A percentile compares a stretch with the other conserved stretches of the same genome.
Conservation (phyloP, 2,113 vertebrate species). For the Recurvirostra avosetta region DNA sequence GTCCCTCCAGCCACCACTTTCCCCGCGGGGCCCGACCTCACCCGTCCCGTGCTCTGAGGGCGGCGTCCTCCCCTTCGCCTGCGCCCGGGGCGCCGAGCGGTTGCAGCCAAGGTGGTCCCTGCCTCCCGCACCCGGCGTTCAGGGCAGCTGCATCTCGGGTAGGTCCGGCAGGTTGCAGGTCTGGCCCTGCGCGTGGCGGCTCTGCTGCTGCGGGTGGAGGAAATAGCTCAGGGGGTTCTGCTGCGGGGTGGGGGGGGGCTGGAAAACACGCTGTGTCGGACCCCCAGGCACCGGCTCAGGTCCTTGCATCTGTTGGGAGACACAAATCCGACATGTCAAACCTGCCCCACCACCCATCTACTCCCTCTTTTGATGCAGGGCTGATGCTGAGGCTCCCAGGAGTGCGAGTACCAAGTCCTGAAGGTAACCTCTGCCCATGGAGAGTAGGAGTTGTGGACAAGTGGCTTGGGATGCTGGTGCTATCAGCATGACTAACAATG, state of each 20-base stretch:
- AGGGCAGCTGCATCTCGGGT: conserved; percentile 81
- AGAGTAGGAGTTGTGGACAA: neutral
- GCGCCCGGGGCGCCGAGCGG: rapidly evolving
- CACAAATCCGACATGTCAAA: neutral
- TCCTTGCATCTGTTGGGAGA: conserved; percentile 73
- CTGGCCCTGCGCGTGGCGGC: conserved; percentile 60
- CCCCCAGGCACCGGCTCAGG: conserved; percentile 69
- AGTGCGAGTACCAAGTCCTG: neutral
- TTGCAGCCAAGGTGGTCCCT: neutral
- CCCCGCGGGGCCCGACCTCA: neutral
- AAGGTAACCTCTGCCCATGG: neutral
- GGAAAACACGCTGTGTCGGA: conserved; percentile 70
- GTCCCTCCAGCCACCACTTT: neutral
- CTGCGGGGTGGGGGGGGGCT: conserved; percentile 62
- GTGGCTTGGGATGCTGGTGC: neutral
- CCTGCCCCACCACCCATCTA: rapidly evolving
- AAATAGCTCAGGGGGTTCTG: conserved; percentile 77
- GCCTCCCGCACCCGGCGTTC: neutral
- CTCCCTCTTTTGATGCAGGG: neutral
- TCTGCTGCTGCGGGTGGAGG: conserved; percentile 66
- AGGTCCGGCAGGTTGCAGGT: conserved; percentile 75
- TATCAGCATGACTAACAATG: neutral
- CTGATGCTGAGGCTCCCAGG: neutral
- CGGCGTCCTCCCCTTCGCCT: rapidly evolving
- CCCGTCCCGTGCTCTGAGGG: rapidly evolving